Conservation (phyloP, 2,797 vertebrate species). For the Falco biarmicus region DNA sequence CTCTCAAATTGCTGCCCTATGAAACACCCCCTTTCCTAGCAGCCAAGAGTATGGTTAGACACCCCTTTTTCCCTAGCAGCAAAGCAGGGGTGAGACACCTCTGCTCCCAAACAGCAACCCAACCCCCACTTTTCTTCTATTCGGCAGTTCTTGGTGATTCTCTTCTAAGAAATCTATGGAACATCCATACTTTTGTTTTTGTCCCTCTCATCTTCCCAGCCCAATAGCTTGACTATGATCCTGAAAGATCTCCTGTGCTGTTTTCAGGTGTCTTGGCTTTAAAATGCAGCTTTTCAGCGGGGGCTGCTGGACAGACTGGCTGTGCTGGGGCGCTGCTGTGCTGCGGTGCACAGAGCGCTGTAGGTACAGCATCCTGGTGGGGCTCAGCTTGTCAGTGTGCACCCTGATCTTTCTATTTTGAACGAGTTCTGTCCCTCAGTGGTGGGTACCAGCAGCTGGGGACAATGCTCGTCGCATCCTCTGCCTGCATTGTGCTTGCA, state of each 20-base stretch:
- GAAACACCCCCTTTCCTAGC: not conserved
- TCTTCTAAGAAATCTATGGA: not conserved
- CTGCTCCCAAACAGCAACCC: not conserved
- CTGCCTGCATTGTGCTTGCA: not conserved
- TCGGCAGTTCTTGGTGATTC: not conserved
- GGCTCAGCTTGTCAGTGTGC: not conserved
- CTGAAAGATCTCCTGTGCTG: not conserved
- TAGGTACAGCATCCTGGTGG: not conserved
- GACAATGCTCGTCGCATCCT: rapidly evolving
- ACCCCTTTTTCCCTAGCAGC: not conserved
- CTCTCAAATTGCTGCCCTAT: not conserved
- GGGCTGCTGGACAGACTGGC: not conserved
- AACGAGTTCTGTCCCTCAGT: not conserved
- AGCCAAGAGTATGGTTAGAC: rapidly evolving
- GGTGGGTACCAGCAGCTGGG: not conserved
- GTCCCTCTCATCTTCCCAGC: not conserved
- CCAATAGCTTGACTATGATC: not conserved
- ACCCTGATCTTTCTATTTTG: not conserved
- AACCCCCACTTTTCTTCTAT: rapidly evolving
- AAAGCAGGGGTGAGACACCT: not conserved
- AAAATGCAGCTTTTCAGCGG: not conserved
- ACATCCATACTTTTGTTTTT: rapidly evolving
- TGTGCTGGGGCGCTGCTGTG: not conserved
- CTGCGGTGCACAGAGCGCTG: not conserved
- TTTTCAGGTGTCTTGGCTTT: not conserved